Evolutionary conservation across 2,888 invertebrate species (phyloP).

Genomic region (Lycophotia porphyrea): DNA sequence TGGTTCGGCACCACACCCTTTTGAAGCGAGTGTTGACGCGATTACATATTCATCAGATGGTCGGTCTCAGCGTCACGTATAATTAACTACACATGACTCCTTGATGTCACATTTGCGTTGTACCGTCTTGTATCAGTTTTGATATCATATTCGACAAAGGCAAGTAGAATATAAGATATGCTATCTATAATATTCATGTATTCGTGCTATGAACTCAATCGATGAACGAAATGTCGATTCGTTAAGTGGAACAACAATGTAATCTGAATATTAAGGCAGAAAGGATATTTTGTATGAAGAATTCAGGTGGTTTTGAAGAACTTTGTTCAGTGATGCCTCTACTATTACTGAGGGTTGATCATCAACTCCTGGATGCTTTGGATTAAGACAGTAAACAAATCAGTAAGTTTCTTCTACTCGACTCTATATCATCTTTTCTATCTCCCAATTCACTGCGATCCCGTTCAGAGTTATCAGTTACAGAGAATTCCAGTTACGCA

Average conservation of each 20-base stretch:
- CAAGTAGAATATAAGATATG: constrained; percentile 44
- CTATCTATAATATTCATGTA: constrained; percentile 50
- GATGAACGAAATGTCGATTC: constrained; percentile 19
- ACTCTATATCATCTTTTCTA: neutral
- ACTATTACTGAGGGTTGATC: neutral
- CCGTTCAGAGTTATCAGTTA: neutral
- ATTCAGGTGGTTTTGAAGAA: neutral
- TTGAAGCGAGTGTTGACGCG: constrained; percentile 70
- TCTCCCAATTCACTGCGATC: neutral
- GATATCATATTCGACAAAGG: constrained; percentile 43
- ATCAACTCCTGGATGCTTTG: neutral
- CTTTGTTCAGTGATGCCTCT: neutral
- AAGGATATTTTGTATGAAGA: neutral
- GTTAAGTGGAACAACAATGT: constrained; percentile 33
- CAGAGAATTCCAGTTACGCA: neutral
- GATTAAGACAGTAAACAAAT: neutral
- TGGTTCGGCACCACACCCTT: constrained; percentile 65
- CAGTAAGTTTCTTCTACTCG: neutral
- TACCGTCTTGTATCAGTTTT: constrained; percentile 46
- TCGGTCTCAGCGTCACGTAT: constrained; percentile 68
- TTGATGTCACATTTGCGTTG: constrained; percentile 62
- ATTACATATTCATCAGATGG: constrained; percentile 79
- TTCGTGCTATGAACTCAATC: constrained; percentile 45
- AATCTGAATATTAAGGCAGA: constrained; percentile 30
- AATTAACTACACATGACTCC: constrained; percentile 70